Percentiles rank a stretch among this genome's conserved stretches.
phyloP scores from a whole-genome alignment of 2,888 invertebrate genomes.

The Meloe dianella region DNA sequence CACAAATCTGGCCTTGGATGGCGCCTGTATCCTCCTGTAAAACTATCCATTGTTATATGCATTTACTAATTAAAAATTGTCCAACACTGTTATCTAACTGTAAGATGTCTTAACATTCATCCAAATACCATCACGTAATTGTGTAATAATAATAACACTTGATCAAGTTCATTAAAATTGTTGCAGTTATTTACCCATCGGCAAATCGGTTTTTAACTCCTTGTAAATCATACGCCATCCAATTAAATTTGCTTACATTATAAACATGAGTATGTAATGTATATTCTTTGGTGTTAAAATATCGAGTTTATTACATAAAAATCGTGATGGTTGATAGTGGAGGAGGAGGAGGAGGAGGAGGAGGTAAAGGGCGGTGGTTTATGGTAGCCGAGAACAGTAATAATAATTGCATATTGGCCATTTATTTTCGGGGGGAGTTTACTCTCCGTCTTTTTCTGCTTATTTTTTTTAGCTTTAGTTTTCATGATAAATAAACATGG shows the following conservation, averaged over 20 bases:
- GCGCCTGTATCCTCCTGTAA: constrained; percentile 21
- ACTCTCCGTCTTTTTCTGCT: neutral
- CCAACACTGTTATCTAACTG: no score
- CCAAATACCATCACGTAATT: neutral
- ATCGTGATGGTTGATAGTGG: neutral
- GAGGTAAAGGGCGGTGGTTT: neutral
- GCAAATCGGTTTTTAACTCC: neutral
- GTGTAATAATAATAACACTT: no score
- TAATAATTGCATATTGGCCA: neutral
- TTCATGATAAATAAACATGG: constrained; percentile 1
- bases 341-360: neutral
- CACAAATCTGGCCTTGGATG: constrained; percentile 27
- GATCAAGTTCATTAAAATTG: no score
- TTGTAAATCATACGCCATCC: neutral
- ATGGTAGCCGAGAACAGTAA: neutral
- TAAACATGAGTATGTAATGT: neutral
- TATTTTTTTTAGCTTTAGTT: neutral
- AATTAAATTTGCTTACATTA: constrained; percentile 7
- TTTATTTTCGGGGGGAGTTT: neutral
- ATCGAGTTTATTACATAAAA: neutral
- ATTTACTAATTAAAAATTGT: no score
- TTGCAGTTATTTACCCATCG: neutral
- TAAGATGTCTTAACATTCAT: neutral
- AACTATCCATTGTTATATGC: constrained; percentile 10
- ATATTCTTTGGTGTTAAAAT: neutral